Evolutionary conservation across 2,797 vertebrate genomes (phyloP), one percentile per base, ranked within the genome.

Genomic region (Cephalopachus bancanus): DNA sequence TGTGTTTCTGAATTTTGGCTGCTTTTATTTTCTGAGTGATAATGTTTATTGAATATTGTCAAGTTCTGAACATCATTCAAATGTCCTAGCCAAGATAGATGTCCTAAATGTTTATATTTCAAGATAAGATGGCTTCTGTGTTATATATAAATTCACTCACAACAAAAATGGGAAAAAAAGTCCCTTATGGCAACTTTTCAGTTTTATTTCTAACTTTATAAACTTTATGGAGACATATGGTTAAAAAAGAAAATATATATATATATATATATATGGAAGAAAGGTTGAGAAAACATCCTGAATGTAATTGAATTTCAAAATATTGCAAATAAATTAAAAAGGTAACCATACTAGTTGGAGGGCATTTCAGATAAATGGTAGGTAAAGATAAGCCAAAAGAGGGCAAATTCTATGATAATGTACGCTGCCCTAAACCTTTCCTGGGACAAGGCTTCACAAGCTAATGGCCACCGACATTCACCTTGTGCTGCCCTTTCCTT

Each of bases 251-350:
- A 37, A 37, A 37, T 2, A 37, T 2, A 37, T 37, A 37, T 37
- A 37, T 37, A 37, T 37, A 37, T 37, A 37, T 37, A 37, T 37
- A 67, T 49, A 55, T 44, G 33, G 3, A 64, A 49, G 9, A n/a
- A 75, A 75, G 6, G 20, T 24, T 86, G 28, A 81, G 10, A 60
- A 72, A 90, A 60, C 19, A 37, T 83, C 9, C n/a, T 78, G 72
- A 72, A 69, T 53, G 8, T 7, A 72, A 74, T 0, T 88, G 37
- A 91, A 92, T 93, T 95, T 85, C 57, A 90, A 59, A 96, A 59
- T 37, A 15, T 28, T 85, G 33, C 16, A 33, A 67, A 84, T 30
- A 79, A 79, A 80, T 65, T 3, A 14, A 22, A 75, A 96, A 96
- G 33, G 5, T 74, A 91, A 7, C 83, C 28, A 69, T 17, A 59